Base-by-base conservation (phyloP, 2,888 invertebrate genomes). In the Tetramorium bicarinatum region DNA sequence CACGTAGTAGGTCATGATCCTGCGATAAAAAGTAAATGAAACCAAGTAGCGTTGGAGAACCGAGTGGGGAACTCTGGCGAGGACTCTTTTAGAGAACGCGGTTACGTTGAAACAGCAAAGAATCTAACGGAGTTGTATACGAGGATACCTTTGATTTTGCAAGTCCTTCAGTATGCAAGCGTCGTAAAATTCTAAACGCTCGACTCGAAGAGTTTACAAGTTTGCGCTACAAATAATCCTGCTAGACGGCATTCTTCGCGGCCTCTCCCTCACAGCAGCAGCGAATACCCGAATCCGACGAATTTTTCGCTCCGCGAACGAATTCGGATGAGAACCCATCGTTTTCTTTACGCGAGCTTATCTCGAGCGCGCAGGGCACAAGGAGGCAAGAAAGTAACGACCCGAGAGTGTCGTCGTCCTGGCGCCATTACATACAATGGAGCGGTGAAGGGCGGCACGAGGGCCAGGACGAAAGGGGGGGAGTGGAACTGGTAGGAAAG, bases 401-500 rank as follows among this genome's bases (percentile, higher is more conserved):
- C 67, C 52, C 83, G 54, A 85, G 54, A 85, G 76, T 76, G 87
- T 83, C 84, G 87, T 87, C 82, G 86, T 87, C 81, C 80, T 69
- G 81, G 83, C 82, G 81, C 77, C 79, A 85, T 87, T 87, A 85
- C 75, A 44, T 79, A 62, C 85, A 85, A 77, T 66, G 67, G 62
- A 66, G 64, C 47, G 74, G 59, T 49, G 54, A 66, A 44, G 82
- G 44, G 41, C 1, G 81, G 49, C 41, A 3, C 54, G 49, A 69
- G 67, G 49, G 7, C 41, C 25, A 18, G 54, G 41, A 56, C 25
- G 49, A 47, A 18, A 62, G 15, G 47, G 15, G 47, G 34, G 59
- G 25, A 21, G 62, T 56, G 79, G 72, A 64, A 75, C 61, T 21
- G 47, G 62, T 64, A 56, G 54, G 66, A 38, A 66, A 61, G 61